phyloP scores from a whole-genome alignment of 2,797 vertebrate genomes.

The Meda fulgida region DNA sequence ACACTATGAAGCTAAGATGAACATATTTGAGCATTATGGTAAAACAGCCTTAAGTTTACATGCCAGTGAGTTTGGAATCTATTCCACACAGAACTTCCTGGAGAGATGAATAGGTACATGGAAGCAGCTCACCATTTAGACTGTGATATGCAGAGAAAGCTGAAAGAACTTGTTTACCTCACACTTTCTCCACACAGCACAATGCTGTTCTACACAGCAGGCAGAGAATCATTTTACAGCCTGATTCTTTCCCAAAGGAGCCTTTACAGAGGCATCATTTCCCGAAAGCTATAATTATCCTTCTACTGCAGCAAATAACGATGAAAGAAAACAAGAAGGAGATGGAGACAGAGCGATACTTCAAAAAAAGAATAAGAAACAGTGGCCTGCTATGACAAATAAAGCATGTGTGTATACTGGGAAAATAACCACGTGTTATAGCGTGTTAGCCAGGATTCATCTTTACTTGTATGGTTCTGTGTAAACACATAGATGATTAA shows the following conservation, averaged over 20 bases:
- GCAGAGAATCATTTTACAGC: conserved; percentile 20
- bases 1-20: neutral
- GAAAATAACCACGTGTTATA: neutral
- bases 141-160: conserved; percentile 1
- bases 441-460: neutral
- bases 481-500: neutral
- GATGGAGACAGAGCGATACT: neutral
- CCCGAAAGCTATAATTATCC: conserved; percentile 43
- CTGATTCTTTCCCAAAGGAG: conserved; percentile 20
- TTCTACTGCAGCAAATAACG: conserved; percentile 32
- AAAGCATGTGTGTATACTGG: neutral
- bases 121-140: conserved; percentile 9
- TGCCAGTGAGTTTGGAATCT: neutral
- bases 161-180: conserved; percentile 16
- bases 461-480: neutral
- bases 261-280: conserved; percentile 17
- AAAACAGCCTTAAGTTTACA: neutral
- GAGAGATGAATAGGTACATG: neutral
- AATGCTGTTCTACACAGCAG: neutral
- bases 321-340: conserved; percentile 16
- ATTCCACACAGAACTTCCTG: neutral
- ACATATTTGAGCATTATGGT: neutral
- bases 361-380: conserved; percentile 1
- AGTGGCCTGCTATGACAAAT: neutral
- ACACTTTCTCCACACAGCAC: conserved; percentile 7